Base-by-base conservation (phyloP, 2,113 vertebrate species). In the Tupaia tana region DNA sequence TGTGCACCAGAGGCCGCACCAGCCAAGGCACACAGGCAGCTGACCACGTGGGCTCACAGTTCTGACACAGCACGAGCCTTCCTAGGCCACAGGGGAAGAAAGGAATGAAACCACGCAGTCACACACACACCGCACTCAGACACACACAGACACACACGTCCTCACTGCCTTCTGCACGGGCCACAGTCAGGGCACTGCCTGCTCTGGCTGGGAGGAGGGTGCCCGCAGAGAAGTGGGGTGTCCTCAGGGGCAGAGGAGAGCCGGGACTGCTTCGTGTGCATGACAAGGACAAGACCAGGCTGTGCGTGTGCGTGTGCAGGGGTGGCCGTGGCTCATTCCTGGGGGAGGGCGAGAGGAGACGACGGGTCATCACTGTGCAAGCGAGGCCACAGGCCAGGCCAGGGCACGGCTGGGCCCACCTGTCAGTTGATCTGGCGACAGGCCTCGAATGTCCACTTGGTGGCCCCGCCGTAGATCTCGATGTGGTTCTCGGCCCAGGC, bases 391-490 rank as follows among this genome's bases (percentile, higher is more conserved):
- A 43, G 43, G 69, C 94, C 91, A 25, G 31, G 58, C 58, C 58
- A 95, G 87, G 71, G 81, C 86, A 82, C 79, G 20, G 90, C 89
- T 25, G 34, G 16, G 69, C 87, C 54, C 56, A 14, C 79, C 52
- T 89, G 89, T 99, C 99, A 99, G 99, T 99, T 99, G 99, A 99
- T 98, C 96, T 99, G 99, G 96, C 99, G 99, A 73, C 99, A 99
- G 81, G 99, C 99, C 97, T 99, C 99, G 27, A 99, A 99, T 97
- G 99, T 99, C 99, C 99, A 99, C 98, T 99, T 99, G 98, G 99
- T 99, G 56, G 99, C 99, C 25, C 99, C 99, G 0, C 99, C 99
- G 9, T 99, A 99, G 97, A 99, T 98, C 94, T 99, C 99, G 3
- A 99, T 99, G 98, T 99, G 99, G 98, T 97, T 97, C 98, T 99